A percentile compares a stretch with the other conserved stretches of the same genome.
phyloP scores from a whole-genome alignment of 2,113 vertebrate species.

The Corythornis cristatus region DNA sequence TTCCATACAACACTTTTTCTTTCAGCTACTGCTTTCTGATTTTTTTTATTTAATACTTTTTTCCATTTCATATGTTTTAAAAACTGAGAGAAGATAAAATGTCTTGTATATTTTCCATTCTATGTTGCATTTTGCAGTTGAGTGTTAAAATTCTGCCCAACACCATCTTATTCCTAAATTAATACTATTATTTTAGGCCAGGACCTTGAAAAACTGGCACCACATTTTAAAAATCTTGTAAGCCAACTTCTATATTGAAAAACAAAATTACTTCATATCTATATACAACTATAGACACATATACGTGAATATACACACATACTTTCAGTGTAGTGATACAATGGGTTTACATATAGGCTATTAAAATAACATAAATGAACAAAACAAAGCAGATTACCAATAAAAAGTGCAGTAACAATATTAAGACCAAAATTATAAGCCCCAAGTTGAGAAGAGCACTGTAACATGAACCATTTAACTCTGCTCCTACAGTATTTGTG shows the following conservation, averaged over 20 bases:
- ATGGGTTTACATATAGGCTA: neutral
- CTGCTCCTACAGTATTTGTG: neutral
- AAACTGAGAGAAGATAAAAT: neutral
- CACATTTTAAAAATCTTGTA: neutral
- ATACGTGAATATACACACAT: neutral
- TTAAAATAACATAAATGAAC: neutral
- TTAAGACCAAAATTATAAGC: neutral
- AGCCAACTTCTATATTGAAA: neutral
- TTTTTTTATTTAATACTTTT: neutral
- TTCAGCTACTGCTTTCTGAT: neutral
- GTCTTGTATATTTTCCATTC: neutral
- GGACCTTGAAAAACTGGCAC: neutral
- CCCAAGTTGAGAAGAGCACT: neutral
- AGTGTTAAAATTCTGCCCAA: neutral
- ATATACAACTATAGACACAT: neutral
- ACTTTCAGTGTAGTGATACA: neutral
- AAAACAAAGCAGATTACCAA: conserved; percentile 3
- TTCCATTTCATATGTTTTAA: neutral
- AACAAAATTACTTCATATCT: neutral
- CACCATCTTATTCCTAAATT: neutral
- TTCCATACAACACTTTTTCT: neutral
- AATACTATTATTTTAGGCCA: neutral
- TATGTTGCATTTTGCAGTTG: neutral
- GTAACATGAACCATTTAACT: neutral
- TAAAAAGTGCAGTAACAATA: neutral